Evolutionary conservation across 2,797 vertebrate species (phyloP), one percentile per base, ranked within the genome.

Genomic region (Salarias fasciatus): DNA sequence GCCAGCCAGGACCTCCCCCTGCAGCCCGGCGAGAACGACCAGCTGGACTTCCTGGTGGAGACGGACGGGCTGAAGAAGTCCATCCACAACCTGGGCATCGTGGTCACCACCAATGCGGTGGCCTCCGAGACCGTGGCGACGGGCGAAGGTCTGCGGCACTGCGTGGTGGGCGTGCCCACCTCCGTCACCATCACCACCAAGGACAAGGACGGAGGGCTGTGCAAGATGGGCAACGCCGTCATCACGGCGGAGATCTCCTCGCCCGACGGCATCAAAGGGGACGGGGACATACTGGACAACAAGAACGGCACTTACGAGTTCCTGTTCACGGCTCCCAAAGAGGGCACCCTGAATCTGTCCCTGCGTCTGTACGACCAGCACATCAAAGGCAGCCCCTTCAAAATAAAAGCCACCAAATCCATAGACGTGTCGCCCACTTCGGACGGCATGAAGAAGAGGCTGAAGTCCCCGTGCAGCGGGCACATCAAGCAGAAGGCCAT

Each of bases 241-340:
- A 90, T 99, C 50, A 92, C 93, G 0, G 95, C 96, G 0, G 95
- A 97, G 41, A 90, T 99, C 75, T 93, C 91, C 82, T 94, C 93
- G 0, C 82, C 94, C 0, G 95, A 96, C 2, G 95, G 95, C 11
- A 92, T 91, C 94, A 63, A 91, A 0, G 83, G 76, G 1, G 93
- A 95, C 0, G 95, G 96, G 4, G 94, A 97, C 80, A 94, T 99
- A 61, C 88, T 96, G 53, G 97, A 99, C 91, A 98, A 97, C 86
- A 98, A 97, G 86, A 98, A 99, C 0, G 97, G 97, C 79, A 98
- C 97, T 10, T 99, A 99, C 0, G 97, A 99, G 75, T 96, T 94
- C 79, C 72, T 96, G 54, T 99, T 96, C 85, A 95, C 94, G 0
- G 94, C 94, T 49, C 92, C 95, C 53, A 96, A 93, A 59, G 97